These are phyloP conservation scores for Petrocephalus zakoni DNA, from an alignment of 2,113 vertebrate species.

Conservation along the genomic window DNA sequence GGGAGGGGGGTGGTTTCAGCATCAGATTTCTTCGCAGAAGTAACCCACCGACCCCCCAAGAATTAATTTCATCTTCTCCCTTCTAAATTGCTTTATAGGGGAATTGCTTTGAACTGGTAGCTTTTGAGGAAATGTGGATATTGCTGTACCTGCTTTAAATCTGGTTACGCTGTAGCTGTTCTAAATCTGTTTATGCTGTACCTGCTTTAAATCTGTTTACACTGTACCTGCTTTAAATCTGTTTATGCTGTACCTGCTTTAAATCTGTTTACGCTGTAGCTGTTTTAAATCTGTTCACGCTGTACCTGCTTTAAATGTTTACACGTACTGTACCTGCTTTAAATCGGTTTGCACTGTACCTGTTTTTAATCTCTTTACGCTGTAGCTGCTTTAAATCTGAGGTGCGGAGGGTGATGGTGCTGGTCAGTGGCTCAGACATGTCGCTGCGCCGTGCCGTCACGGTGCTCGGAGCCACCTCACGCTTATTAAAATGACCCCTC, in stretches of 20 bases:
- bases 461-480: neutral
- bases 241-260: slow-evolving; percentile 34
- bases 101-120: slow-evolving; percentile 35
- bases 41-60: neutral
- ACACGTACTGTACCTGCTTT: no score
- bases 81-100: slow-evolving; percentile 38
- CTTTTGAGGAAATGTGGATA: slow-evolving; percentile 29
- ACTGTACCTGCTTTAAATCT: no score
- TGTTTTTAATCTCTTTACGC: slow-evolving; percentile 36
- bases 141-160: slow-evolving; percentile 40
- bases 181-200: slow-evolving; percentile 16
- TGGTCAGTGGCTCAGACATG: no score
- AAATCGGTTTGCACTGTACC: slow-evolving; percentile 12
- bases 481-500: slow-evolving; percentile 45
- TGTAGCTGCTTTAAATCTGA: no score
- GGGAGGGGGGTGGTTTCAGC: slow-evolving; percentile 17
- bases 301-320: slow-evolving; percentile 39
- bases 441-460: no score
- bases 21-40: slow-evolving; percentile 11
- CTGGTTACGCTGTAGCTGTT: neutral
- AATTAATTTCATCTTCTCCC: slow-evolving; percentile 40
- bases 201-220: slow-evolving; percentile 38
- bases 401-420: no score
- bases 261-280: slow-evolving; percentile 26
- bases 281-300: neutral